These are phyloP conservation scores for Leptinotarsa lineolata DNA, from an alignment of 1,140 invertebrate species.

Conservation along the genomic window DNA sequence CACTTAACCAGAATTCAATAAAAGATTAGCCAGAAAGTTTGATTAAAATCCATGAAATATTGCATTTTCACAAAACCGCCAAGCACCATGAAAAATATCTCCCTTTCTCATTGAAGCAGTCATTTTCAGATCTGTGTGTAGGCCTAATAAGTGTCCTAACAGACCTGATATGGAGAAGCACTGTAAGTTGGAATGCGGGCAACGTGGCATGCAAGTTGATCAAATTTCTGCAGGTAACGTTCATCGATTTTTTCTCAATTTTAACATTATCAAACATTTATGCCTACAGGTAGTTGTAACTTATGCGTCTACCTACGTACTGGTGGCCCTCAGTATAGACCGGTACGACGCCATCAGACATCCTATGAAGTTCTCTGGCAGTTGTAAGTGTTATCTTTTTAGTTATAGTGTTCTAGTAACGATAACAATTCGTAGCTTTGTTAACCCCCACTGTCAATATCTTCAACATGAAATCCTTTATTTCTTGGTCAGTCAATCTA, in stretches of 20 bases:
- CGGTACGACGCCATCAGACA: constrained; percentile 92
- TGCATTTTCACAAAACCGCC: neutral
- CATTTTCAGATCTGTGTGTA: constrained; percentile 64
- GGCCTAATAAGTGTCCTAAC: constrained; percentile 67
- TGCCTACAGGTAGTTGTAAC: constrained; percentile 75
- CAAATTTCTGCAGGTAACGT: constrained; percentile 62
- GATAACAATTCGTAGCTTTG: neutral
- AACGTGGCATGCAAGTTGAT: constrained; percentile 66
- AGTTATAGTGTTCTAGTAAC: neutral
- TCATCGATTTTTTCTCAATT: neutral
- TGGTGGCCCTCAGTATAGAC: constrained; percentile 94
- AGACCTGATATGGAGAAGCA: constrained; percentile 67
- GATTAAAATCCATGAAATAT: constrained; percentile 9
- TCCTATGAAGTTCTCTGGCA: constrained; percentile 93
- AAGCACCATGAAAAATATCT: too few species aligned
- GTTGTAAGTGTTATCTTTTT: constrained; percentile 74
- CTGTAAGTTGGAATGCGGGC: constrained; percentile 66
- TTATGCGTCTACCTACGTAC: constrained; percentile 92
- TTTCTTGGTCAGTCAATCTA: neutral
- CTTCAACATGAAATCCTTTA: neutral
- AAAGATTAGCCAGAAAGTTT: neutral
- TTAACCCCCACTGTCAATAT: neutral
- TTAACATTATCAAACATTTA: neutral
- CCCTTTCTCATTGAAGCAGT: neutral
- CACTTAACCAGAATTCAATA: neutral